phyloP scores from a whole-genome alignment of 2,113 vertebrate species.

The Varanus komodoensis region DNA sequence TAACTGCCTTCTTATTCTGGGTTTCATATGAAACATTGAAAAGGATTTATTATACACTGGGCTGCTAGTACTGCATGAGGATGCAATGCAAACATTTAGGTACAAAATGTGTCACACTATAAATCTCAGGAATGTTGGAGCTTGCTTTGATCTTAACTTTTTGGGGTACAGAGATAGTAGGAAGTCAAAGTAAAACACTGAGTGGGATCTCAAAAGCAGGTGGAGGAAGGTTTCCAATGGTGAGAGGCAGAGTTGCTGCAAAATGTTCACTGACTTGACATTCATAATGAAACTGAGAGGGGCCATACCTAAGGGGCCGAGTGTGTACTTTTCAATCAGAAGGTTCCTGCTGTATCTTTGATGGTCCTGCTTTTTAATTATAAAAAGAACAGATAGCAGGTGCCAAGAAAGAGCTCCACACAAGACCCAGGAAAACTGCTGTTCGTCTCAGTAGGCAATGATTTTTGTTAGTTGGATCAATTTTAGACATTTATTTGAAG shows the following conservation, averaged over 20 bases:
- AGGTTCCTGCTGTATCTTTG: background rate
- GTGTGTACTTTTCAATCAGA: background rate
- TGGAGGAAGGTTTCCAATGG: background rate
- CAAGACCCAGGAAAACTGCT: background rate
- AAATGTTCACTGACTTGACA: background rate
- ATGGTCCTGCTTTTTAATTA: too few species aligned
- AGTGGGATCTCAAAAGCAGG: background rate
- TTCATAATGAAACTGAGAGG: background rate
- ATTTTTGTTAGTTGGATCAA: too few species aligned
- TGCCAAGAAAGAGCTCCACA: background rate
- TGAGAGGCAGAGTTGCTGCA: background rate
- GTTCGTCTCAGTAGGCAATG: background rate
- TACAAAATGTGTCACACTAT: background rate
- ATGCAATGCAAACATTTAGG: background rate
- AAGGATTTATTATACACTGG: background rate
- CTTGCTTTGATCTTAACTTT: background rate
- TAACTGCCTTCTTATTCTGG: background rate
- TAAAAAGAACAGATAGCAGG: background rate
- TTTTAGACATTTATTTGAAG: too few species aligned
- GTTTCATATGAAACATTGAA: slow-evolving; percentile 3
- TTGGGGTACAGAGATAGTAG: background rate
- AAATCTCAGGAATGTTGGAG: background rate
- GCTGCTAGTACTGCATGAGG: background rate
- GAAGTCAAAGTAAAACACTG: background rate
- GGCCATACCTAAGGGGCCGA: background rate